A percentile compares a stretch with the other conserved stretches of the same genome.
phyloP scores from a whole-genome alignment of 2,797 vertebrate species.

The Melanotaenia nigrans region DNA sequence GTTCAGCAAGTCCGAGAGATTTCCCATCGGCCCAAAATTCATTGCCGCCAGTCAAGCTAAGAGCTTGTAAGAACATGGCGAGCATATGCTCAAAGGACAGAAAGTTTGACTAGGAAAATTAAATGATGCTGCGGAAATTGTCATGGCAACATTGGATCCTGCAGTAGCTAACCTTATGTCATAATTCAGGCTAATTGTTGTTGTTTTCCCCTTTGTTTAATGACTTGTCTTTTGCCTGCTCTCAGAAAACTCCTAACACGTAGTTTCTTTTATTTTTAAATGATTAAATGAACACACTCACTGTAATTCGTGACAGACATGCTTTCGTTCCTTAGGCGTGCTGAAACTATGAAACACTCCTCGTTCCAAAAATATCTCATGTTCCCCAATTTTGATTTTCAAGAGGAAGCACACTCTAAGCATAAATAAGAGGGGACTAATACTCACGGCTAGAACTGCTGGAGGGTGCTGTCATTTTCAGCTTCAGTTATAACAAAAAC shows the following conservation, averaged over 20 bases:
- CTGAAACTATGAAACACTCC: constrained; percentile 49
- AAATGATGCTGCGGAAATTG: constrained; percentile 34
- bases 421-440: constrained; percentile 42
- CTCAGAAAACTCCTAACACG: not conserved
- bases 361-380: constrained; percentile 51
- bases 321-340: constrained; percentile 37
- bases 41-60: constrained; percentile 43
- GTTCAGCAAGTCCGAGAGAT: constrained; percentile 61
- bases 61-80: constrained; percentile 32
- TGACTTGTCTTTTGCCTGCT: constrained; percentile 15
- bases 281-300: constrained; percentile 38
- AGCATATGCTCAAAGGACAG: constrained; percentile 40
- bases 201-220: constrained; percentile 7
- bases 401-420: constrained; percentile 37
- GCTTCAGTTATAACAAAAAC: constrained; percentile 54
- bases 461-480: constrained; percentile 42
- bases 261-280: not conserved
- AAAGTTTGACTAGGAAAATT: constrained; percentile 42
- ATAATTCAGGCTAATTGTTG: constrained; percentile 22
- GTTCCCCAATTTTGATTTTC: constrained; percentile 23
- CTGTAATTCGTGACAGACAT: constrained; percentile 35
- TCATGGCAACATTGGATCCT: constrained; percentile 21
- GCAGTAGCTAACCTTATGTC: constrained; percentile 23
- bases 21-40: constrained; percentile 62
- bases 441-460: constrained; percentile 48